Evolutionary conservation across 35 echinoderm and acorn worm species (phyloP).

Genomic region (Antedon bifida): DNA sequence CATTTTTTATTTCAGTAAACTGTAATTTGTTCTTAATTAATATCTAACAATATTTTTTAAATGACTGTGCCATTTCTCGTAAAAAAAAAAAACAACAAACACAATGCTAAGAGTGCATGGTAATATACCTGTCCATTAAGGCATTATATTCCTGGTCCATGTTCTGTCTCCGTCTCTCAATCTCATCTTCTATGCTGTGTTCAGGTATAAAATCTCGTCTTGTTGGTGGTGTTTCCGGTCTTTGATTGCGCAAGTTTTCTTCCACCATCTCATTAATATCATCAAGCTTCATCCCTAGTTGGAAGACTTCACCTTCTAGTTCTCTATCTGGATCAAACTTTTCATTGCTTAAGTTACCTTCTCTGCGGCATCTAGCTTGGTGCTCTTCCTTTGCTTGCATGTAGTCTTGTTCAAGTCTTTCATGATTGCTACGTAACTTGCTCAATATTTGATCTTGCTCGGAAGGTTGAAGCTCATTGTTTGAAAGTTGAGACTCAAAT

Average conservation of each 20-base stretch:
- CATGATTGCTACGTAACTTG: conserved; percentile 36
- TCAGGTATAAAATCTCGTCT: background rate
- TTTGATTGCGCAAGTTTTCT: conserved; percentile 33
- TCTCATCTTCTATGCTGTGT: background rate
- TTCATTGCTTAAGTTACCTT: conserved; percentile 24
- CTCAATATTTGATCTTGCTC: conserved; percentile 54
- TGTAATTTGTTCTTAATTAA: too few species aligned
- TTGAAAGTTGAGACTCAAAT: conserved; percentile 44
- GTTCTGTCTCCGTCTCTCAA: background rate
- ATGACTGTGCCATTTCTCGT: background rate
- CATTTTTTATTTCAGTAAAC: conserved; percentile 7
- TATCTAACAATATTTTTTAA: too few species aligned
- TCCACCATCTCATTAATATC: conserved; percentile 69
- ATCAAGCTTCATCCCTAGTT: conserved; percentile 79
- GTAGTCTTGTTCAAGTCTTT: conserved; percentile 60
- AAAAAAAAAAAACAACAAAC: too few species aligned
- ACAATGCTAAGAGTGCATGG: too few species aligned
- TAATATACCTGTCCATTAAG: background rate
- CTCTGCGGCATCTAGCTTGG: conserved; percentile 32
- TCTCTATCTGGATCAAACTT: conserved; percentile 75
- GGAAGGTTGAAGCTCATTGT: conserved; percentile 31
- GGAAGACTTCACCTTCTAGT: conserved; percentile 78
- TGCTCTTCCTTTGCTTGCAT: conserved; percentile 78
- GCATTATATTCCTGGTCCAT: background rate
- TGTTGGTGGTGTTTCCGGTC: background rate